Evolutionary conservation across 2,888 invertebrate genomes (phyloP), one percentile per base, ranked within the genome.

Genomic region (Xylota sylvarum): DNA sequence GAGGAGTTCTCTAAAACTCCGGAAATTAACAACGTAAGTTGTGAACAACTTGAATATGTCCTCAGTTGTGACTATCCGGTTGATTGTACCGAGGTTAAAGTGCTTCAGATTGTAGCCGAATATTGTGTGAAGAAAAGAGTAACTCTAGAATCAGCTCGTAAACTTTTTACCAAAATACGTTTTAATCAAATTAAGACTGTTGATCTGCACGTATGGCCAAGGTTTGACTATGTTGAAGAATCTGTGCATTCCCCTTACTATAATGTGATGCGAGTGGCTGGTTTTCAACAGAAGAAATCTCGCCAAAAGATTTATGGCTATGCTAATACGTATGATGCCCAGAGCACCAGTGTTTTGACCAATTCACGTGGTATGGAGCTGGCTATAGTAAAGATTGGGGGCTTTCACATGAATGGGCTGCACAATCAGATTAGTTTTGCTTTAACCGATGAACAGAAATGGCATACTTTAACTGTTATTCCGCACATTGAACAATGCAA

Each of bases 401-500:
- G 96, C 1, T 96, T 96, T 90, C 94, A 94, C 52, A 93, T 94
- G 55, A 93, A 93, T 87, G 95, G 96, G 5, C 94, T 96, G 77
- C 94, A 95, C 23, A 96, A 96, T 90, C 94, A 95, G 90, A 94
- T 96, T 27, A 95, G 95, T 48, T 96, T 95, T 90, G 94, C 94
- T 88, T 93, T 95, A 78, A 93, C 94, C 0, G 93, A 93, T 58
- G 92, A 93, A 73, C 93, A 94, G 7, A 94, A 94, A 89, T 95
- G 96, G 95, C 93, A 94, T 88, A 93, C 94, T 88, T 90, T 96
- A 32, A 95, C 96, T 3, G 94, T 94, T 48, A 96, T 96, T 88
- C 96, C 96, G 0, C 95, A 96, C 89, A 94, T 96, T 5, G 95
- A 96, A 89, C 96, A 96, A 90, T 95, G 95, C 90, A 95, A 96